phyloP scores from a whole-genome alignment of 2,797 vertebrate genomes.

The Spizella passerina region DNA sequence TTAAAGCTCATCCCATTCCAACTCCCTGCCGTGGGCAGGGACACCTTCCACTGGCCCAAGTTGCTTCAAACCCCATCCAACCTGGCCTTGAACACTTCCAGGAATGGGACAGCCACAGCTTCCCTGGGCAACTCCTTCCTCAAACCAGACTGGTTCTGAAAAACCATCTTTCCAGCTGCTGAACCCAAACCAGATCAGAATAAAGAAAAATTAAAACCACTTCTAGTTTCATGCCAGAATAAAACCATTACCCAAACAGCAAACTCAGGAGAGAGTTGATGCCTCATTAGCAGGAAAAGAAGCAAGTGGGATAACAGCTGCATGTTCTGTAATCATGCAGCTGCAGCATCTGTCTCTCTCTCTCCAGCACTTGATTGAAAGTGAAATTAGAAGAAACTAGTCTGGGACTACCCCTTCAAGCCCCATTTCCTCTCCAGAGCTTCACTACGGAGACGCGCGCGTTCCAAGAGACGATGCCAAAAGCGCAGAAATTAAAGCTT shows the following conservation, averaged over 20 bases:
- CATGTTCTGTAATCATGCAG: conserved; percentile 45
- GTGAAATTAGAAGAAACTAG: conserved; percentile 43
- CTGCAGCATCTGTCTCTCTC: conserved; percentile 64
- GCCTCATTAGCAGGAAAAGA: conserved; percentile 50
- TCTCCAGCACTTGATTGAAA: conserved; percentile 24
- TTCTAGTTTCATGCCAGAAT: neutral
- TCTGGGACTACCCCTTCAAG: conserved; percentile 33
- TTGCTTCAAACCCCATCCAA: neutral
- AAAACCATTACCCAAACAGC: conserved; percentile 3
- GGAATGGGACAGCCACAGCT: neutral
- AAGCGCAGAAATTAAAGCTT: neutral
- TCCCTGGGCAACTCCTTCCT: neutral
- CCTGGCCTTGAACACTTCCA: neutral
- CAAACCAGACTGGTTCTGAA: neutral
- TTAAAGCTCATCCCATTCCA: neutral
- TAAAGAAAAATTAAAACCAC: neutral
- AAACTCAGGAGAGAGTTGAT: conserved; percentile 37
- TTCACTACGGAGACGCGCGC: neutral
- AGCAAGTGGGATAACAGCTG: conserved; percentile 62
- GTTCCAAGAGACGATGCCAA: neutral
- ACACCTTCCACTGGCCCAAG: neutral
- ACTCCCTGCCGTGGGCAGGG: neutral
- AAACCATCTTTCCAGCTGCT: neutral
- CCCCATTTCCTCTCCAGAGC: conserved; percentile 29
- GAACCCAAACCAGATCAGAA: neutral